These are phyloP conservation scores for Acrocera orbiculus DNA, from an alignment of 2,888 invertebrate species.

Conservation along the genomic window DNA sequence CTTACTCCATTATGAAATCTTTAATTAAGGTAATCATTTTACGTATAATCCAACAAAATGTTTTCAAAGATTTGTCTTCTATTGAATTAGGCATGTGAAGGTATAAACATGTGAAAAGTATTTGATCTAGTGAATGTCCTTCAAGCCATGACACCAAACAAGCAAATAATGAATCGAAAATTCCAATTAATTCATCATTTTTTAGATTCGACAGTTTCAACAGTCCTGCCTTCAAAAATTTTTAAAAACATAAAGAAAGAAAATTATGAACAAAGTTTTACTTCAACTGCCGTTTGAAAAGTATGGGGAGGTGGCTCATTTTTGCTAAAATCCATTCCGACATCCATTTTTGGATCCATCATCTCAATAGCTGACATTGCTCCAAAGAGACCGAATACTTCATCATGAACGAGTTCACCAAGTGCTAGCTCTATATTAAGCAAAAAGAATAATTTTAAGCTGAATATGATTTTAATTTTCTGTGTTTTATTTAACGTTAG, in stretches of 20 bases:
- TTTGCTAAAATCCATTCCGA: constrained; percentile 90
- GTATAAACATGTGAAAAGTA: constrained; percentile 91
- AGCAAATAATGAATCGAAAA: constrained; percentile 85
- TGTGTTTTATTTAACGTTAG: too few species aligned
- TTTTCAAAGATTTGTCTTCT: constrained; percentile 62
- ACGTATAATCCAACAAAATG: constrained; percentile 72
- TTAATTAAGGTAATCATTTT: constrained; percentile 79
- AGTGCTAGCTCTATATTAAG: constrained; percentile 48
- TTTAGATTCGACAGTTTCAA: constrained; percentile 61
- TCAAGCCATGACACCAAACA: constrained; percentile 96
- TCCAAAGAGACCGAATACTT: constrained; percentile 81
- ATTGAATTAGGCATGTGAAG: constrained; percentile 79
- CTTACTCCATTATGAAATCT: constrained; percentile 71
- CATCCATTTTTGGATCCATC: constrained; percentile 99
- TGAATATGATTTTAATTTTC: too few species aligned
- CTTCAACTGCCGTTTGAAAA: constrained; percentile 72
- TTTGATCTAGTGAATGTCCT: constrained; percentile 90
- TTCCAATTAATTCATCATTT: constrained; percentile 67
- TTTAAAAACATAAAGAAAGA: background rate
- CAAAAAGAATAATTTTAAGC: background rate
- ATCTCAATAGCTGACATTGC: constrained; percentile 99
- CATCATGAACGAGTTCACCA: constrained; percentile 85
- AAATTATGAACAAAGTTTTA: constrained; percentile 22
- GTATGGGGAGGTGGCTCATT: constrained; percentile 68
- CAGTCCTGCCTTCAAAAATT: constrained; percentile 45